Base-by-base conservation (phyloP, 92 coral and sea anemone species). In the Porites cylindrica region DNA sequence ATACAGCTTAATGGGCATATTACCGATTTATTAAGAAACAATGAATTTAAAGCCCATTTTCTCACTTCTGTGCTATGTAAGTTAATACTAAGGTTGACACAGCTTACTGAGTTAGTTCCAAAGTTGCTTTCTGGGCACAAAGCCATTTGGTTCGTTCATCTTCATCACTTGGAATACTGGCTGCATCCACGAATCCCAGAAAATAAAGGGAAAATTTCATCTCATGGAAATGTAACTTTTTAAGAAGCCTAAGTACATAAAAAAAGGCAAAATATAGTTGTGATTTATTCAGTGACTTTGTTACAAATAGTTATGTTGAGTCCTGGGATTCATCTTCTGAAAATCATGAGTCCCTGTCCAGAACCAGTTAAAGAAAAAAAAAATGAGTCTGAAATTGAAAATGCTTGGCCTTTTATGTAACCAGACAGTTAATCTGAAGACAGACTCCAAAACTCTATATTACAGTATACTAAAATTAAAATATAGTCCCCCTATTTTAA, bases 91-190 rank as follows among this genome's bases (percentile, higher is more conserved):
- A 9, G 51, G 50, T 54, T 18, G 6, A 38, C 6, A 4, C 6
- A n/a, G 85, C 99, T 89, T 84, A 96, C 99, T 96, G 99, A n/a
- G 99, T 96, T 47, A 96, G 90, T 72, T 95, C 99, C 83, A 96
- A 80, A 75, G 96, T 93, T 3, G 93, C 99, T 77, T 84, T 91
- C 79, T 95, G 85, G 71, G 79, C 82, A 70, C 96, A 93, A 6
- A 86, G 88, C 99, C 99, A 96, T 69, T 85, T 88, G 8, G 96
- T 95, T 74, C 90, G 93, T 74, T 95, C 97, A 63, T 84, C 89
- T 56, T 85, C 76, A 53, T 92, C 96, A 67, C 77, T 76, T 72
- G 99, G 99, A 51, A 95, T 93, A 20, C 16, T 66, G 19, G 84
- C 96, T 61, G 93, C 96, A 74, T 95, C 91, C 72, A 93, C 99